Conservation (phyloP, 2,113 vertebrate genomes). For the Oceanodroma tethys region DNA sequence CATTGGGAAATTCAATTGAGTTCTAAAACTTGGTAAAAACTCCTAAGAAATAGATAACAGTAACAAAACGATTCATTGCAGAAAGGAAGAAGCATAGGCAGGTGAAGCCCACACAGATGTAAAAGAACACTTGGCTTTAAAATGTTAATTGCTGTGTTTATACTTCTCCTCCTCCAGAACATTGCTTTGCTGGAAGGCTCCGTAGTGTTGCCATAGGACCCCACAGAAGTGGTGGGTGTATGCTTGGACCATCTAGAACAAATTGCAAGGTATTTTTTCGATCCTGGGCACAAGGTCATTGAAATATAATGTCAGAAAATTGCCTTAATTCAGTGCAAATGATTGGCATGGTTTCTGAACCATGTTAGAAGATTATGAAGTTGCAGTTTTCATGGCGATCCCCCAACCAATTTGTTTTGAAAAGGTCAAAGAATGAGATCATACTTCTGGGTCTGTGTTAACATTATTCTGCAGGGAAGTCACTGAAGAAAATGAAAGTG, state of each 20-base stretch:
- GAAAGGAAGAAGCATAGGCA: background rate
- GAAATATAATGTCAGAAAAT: slow-evolving; percentile 1
- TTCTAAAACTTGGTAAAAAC: background rate
- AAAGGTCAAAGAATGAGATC: slow-evolving; percentile 27
- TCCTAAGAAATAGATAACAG: background rate
- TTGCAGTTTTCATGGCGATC: slow-evolving; percentile 9
- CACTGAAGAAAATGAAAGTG: slow-evolving; percentile 47
- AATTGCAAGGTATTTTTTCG: background rate
- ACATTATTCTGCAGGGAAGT: slow-evolving; percentile 20
- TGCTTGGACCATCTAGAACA: background rate
- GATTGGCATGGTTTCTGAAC: background rate
- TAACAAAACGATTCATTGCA: background rate
- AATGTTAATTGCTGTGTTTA: background rate
- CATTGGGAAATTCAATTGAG: background rate
- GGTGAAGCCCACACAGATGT: background rate
- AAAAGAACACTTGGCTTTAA: background rate
- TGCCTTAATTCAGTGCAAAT: background rate
- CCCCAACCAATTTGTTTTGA: background rate
- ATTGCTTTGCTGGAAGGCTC: background rate
- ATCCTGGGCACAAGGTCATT: background rate
- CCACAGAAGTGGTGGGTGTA: background rate
- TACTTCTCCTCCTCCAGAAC: background rate
- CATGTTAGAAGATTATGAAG: background rate
- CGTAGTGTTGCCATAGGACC: accelerated
- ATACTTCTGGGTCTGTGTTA: slow-evolving; percentile 18